Base-by-base conservation (phyloP, 64 coral and sea anemone species). In the Acropora tenuis region DNA sequence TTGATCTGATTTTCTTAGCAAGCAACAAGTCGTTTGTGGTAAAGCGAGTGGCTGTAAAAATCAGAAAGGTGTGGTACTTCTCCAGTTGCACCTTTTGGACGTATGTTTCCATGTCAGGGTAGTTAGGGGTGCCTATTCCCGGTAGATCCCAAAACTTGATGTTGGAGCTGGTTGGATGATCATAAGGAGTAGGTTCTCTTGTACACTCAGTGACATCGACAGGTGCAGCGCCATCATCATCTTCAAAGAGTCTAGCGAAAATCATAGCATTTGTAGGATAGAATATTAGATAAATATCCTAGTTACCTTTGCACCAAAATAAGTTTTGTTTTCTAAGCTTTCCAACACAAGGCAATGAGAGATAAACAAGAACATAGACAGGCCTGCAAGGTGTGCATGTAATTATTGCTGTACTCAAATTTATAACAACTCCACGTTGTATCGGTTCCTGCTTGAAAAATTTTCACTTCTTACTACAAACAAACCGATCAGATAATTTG, bases 61-160 rank as follows among this genome's bases (percentile, higher is more conserved):
- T 90, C 1, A 90, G 88, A 44, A 73, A 90, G 0, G 77, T 7
- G 9, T 90, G 75, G 48, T 82, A 81, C 13, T 90, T 73, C 16
- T 90, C 77, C 12, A 90, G 13, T 17, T 73, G 0, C 9, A 49
- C 44, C 73, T 71, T 50, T 3, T 80, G 7, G 67, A 78, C 46
- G 88, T 80, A 90, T 1, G 88, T 80, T 4, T 79, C 55, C 47
- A 90, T 0, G 59, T 89, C 88, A 41, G 76, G 76, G 11, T 18
- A 89, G 1, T 79, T 69, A 11, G 40, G 75, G 17, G 89, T 91
- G 11, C 89, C 89, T 59, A 80, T 80, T 0, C 79, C 79, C 47
- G 89, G 89, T 11, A 91, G 41, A 75, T 83, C 89, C 78, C 79
- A 91, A 41, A 91, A 91, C 48, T 91, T 91, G 42, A 91, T 91